Percentiles rank a stretch among this genome's conserved stretches.
These are phyloP conservation scores for Gymnoscelis rufifasciata DNA, from an alignment of 2,888 invertebrate species.

Conservation along the genomic window DNA sequence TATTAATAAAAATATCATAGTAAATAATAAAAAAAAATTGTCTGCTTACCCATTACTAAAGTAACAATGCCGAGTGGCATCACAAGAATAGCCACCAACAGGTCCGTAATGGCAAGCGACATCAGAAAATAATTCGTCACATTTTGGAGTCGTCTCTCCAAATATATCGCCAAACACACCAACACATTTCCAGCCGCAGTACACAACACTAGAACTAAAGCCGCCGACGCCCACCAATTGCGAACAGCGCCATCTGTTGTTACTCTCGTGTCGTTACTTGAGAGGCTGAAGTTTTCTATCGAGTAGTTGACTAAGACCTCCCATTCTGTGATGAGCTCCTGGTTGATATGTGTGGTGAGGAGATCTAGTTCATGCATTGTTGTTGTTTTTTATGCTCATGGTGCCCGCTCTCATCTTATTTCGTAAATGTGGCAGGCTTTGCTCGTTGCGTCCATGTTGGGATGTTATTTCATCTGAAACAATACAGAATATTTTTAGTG, in stretches of 20 bases:
- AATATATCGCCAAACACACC: conserved; percentile 94
- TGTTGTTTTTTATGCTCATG: conserved; percentile 51
- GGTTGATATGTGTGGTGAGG: conserved; percentile 28
- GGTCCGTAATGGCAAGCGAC: conserved; percentile 96
- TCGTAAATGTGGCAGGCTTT: conserved; percentile 61
- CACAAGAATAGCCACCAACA: conserved; percentile 95
- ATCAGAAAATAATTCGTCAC: conserved; percentile 98
- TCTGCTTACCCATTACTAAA: conserved; percentile 85
- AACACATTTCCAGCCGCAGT: conserved; percentile 95
- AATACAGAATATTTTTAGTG: too few relatives aligned
- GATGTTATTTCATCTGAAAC: conserved; percentile 52
- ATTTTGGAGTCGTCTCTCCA: conserved; percentile 95
- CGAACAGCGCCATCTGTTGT: conserved; percentile 45
- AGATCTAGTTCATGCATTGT: conserved; percentile 63
- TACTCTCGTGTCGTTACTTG: conserved; percentile 35
- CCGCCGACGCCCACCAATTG: conserved; percentile 91
- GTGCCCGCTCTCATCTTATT: conserved; percentile 65
- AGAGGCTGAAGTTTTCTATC: conserved; percentile 36
- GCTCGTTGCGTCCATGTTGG: conserved; percentile 44
- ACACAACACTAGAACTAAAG: conserved; percentile 87
- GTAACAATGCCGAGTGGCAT: conserved; percentile 96
- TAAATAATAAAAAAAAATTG: not conserved
- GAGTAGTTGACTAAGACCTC: conserved; percentile 36
- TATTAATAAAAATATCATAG: too few relatives aligned
- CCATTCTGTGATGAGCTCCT: conserved; percentile 34